Conservation (phyloP, 2,797 vertebrate genomes). For the Lateolabrax maculatus region DNA sequence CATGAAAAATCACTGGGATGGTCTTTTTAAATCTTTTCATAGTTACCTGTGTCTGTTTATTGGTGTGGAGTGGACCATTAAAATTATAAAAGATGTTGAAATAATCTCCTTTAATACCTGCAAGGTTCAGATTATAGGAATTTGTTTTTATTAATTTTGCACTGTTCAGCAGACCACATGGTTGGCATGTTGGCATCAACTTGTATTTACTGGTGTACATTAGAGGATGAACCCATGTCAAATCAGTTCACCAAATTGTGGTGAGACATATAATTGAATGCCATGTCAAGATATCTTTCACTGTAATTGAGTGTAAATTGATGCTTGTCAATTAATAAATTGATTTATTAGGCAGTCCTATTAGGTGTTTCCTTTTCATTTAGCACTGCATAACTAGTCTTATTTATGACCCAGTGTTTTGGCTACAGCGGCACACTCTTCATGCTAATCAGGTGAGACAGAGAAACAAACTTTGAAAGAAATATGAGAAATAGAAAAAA, state of each 20-base stretch:
- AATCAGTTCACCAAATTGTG: not conserved
- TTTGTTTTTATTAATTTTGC: too few species aligned
- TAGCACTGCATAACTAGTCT: conserved; percentile 4
- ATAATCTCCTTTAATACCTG: not conserved
- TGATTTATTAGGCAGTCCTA: not conserved
- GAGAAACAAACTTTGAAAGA: conserved; percentile 10
- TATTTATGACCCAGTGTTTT: conserved; percentile 10
- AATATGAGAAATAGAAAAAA: not conserved
- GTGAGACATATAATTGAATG: not conserved
- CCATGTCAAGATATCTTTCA: not conserved
- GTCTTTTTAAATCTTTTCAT: not conserved
- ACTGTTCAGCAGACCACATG: too few species aligned
- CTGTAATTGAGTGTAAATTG: not conserved
- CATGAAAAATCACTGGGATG: not conserved
- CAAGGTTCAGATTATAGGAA: not conserved
- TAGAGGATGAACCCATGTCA: not conserved
- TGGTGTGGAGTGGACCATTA: not conserved
- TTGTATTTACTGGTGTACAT: not conserved
- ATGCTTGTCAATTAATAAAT: not conserved
- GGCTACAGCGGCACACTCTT: conserved; percentile 8
- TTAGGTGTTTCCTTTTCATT: conserved; percentile 29
- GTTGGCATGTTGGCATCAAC: not conserved
- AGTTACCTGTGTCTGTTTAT: not conserved
- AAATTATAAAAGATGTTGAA: not conserved
- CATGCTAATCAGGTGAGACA: conserved; percentile 13